phyloP scores from a whole-genome alignment of 1,140 invertebrate genomes.

The Bombus pascuorum region DNA sequence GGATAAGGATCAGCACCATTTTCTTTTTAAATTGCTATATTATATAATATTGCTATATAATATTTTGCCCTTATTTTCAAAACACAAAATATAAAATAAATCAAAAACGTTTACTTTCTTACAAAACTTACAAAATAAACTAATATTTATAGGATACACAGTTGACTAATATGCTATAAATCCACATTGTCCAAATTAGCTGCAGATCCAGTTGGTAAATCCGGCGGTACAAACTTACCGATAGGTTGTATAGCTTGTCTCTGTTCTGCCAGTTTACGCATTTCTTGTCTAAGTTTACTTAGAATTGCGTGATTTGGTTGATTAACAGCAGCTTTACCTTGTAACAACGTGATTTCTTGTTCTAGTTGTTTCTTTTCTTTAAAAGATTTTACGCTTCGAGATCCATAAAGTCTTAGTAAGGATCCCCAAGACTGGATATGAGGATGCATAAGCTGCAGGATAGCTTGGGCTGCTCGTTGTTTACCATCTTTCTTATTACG shows the following conservation, averaged over 20 bases:
- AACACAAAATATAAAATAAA: background rate
- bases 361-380: conserved; percentile 97
- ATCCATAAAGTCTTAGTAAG: conserved; percentile 95
- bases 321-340: conserved; percentile 94
- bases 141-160: background rate
- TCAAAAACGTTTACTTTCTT: background rate
- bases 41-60: no score
- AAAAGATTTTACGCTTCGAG: conserved; percentile 94
- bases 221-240: conserved; percentile 87
- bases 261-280: conserved; percentile 90
- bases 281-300: conserved; percentile 94
- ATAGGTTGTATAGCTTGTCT: conserved; percentile 88
- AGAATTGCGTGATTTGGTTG: conserved; percentile 97
- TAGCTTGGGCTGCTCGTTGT: conserved; percentile 97
- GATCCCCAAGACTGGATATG: conserved; percentile 98
- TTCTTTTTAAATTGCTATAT: conserved; percentile 3
- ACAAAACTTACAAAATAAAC: conserved; percentile 32
- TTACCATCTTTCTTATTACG: conserved; percentile 99
- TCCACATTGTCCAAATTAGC: conserved; percentile 90
- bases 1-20: conserved; percentile 17
- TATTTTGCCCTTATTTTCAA: background rate
- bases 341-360: conserved; percentile 95
- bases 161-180: conserved; percentile 78
- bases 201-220: conserved; percentile 87
- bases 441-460: conserved; percentile 94